Conservation (phyloP, 2,797 vertebrate species). For the Schizopygopsis pylzovi region DNA sequence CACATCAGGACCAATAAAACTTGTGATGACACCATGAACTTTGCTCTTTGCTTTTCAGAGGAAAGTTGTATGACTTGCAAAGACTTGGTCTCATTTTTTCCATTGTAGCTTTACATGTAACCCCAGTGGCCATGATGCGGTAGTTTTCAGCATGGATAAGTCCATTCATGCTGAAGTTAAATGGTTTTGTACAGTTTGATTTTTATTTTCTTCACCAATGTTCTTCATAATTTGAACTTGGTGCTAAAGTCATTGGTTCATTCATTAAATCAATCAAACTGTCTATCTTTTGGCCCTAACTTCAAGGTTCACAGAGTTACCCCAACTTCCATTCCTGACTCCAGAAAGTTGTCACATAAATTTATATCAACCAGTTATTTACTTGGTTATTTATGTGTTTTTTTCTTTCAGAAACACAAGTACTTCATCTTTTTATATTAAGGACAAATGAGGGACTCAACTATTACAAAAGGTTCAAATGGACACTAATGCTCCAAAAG, state of each 20-base stretch:
- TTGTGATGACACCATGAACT: constrained; percentile 1
- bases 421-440: not conserved
- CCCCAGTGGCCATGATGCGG: not conserved
- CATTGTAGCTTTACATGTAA: not conserved
- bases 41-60: constrained; percentile 4
- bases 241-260: too few relatives aligned
- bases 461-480: too few relatives aligned
- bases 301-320: too few relatives aligned
- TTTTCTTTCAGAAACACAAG: not conserved
- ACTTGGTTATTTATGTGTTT: not conserved
- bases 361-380: not conserved
- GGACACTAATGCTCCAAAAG: too few relatives aligned
- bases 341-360: not conserved
- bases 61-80: not conserved
- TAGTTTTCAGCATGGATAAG: not conserved
- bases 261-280: too few relatives aligned
- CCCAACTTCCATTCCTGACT: not conserved
- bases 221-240: too few relatives aligned
- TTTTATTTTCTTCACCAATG: too few relatives aligned
- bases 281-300: too few relatives aligned
- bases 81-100: not conserved
- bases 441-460: too few relatives aligned
- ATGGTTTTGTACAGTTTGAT: not conserved
- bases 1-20: not conserved
- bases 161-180: not conserved